Conservation (phyloP, 2,113 vertebrate genomes). For the Leptocoma aspasia region DNA sequence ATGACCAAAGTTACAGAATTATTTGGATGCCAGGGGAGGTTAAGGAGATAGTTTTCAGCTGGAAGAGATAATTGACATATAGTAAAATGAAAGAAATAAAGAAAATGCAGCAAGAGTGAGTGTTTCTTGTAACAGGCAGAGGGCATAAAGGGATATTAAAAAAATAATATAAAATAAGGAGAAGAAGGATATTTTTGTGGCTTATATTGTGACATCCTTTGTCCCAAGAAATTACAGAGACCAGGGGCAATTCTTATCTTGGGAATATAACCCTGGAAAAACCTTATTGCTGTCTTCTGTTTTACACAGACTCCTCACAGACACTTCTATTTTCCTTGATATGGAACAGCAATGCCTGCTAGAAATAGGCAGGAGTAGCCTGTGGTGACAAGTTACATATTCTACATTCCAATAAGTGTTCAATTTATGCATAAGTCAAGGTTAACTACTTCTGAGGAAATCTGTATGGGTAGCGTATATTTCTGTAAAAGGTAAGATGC, state of each 20-base stretch:
- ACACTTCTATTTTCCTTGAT: background rate
- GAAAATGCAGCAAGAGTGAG: rapidly evolving
- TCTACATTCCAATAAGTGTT: background rate
- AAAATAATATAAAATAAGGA: background rate
- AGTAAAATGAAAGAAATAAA: background rate
- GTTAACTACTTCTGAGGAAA: background rate
- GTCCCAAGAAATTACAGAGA: background rate
- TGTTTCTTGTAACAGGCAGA: background rate
- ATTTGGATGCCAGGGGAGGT: background rate
- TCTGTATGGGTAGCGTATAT: background rate
- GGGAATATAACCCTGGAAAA: background rate
- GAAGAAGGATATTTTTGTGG: background rate
- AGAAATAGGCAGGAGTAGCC: background rate
- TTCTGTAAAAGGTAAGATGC: background rate
- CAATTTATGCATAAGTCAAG: background rate
- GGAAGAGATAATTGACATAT: background rate
- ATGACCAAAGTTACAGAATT: background rate
- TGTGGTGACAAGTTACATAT: background rate
- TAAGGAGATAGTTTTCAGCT: background rate
- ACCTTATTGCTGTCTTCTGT: background rate
- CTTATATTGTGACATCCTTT: background rate
- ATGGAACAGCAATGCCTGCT: background rate
- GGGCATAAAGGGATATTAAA: background rate
- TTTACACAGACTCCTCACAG: background rate
- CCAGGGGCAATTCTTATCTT: background rate